These are phyloP conservation scores for Acomys russatus DNA, from an alignment of 2,797 vertebrate species.

Conservation along the genomic window DNA sequence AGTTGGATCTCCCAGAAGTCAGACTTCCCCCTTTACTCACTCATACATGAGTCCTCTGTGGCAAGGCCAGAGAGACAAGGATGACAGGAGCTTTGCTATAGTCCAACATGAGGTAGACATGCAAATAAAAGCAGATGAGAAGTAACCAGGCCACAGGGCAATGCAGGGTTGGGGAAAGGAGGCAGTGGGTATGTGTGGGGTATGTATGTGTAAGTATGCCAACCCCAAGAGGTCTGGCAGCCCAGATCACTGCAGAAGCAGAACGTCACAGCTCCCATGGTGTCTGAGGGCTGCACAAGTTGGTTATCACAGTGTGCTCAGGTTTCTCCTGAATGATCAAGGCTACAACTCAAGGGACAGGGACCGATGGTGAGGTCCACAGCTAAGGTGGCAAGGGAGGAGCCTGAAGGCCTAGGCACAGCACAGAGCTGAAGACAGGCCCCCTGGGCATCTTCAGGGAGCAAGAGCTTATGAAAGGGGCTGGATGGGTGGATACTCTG, in stretches of 20 bases:
- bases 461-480: no score
- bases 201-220: no score
- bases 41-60: background rate
- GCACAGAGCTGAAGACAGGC: background rate
- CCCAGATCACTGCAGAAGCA: background rate
- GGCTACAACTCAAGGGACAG: background rate
- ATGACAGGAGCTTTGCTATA: background rate
- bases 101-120: background rate
- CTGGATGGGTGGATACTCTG: background rate
- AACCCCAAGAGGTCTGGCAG: background rate
- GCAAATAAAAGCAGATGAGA: background rate
- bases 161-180: background rate
- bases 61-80: background rate
- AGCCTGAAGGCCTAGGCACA: background rate
- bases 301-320: background rate
- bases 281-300: background rate
- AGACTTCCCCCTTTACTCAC: background rate
- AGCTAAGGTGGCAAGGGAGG: background rate
- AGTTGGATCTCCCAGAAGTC: background rate
- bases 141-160: no score
- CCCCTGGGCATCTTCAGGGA: background rate
- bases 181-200: background rate
- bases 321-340: background rate
- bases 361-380: background rate
- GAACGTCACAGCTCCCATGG: no score